A percentile compares a stretch with the other conserved stretches of the same genome.
Conservation (phyloP, 2,113 vertebrate genomes). For the Siniperca chuatsi region DNA sequence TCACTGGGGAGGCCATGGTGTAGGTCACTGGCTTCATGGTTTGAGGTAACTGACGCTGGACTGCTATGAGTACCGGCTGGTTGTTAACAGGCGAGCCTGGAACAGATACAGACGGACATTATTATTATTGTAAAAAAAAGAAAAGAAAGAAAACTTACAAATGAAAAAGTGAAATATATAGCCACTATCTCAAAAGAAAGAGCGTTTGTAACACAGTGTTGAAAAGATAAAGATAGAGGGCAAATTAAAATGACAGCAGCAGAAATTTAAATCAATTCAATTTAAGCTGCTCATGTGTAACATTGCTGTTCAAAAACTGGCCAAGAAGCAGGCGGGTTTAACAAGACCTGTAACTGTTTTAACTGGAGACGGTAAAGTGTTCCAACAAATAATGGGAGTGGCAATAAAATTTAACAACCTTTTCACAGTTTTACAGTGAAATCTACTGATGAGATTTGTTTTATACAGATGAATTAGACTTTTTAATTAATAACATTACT, state of each 20-base stretch:
- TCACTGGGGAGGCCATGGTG: slow-evolving; percentile 91
- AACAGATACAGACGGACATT: background rate
- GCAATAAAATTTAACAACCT: background rate
- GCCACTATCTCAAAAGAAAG: background rate
- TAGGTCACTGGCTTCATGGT: slow-evolving; percentile 94
- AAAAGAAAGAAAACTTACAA: too few species aligned
- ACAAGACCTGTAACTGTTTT: background rate
- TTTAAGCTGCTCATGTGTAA: background rate
- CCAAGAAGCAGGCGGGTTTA: background rate
- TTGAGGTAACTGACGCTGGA: slow-evolving; percentile 93
- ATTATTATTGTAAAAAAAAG: too few species aligned
- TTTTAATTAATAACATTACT: background rate
- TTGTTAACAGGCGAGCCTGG: slow-evolving; percentile 90
- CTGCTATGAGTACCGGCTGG: slow-evolving; percentile 96
- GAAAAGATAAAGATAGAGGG: too few species aligned
- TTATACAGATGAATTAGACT: background rate
- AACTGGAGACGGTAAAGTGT: background rate
- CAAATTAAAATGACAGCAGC: background rate
- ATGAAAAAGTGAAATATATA: background rate
- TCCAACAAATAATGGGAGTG: background rate
- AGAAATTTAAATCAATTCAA: background rate
- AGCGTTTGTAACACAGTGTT: background rate
- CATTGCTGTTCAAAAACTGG: background rate
- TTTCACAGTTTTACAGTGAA: background rate
- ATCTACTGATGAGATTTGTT: background rate